Conservation (phyloP, 2,888 invertebrate species). For the Nycteola revayana region DNA sequence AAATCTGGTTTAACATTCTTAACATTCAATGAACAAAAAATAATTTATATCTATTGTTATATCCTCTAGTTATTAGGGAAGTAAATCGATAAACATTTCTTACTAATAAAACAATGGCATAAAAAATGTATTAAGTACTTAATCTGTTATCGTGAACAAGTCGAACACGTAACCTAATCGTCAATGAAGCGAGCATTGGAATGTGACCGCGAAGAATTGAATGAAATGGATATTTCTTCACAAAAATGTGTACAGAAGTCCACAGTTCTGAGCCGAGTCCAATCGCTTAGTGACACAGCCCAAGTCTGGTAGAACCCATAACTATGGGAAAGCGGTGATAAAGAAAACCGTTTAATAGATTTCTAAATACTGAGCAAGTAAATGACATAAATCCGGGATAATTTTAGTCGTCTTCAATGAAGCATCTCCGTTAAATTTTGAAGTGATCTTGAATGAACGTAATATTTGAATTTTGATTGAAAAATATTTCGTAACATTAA, state of each 20-base stretch:
- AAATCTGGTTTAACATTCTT: no score
- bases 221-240: slow-evolving; percentile 49
- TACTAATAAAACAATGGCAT: slow-evolving; percentile 1
- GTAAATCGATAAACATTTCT: no score
- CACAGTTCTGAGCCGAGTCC: slow-evolving; percentile 43
- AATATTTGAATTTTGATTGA: not conserved
- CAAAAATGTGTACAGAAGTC: slow-evolving; percentile 48
- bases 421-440: not conserved
- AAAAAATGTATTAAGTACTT: slow-evolving; percentile 12
- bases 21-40: no score
- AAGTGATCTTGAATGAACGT: not conserved
- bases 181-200: slow-evolving; percentile 53
- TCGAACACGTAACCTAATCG: slow-evolving; percentile 29
- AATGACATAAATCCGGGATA: slow-evolving; percentile 12
- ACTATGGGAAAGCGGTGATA: slow-evolving; percentile 59
- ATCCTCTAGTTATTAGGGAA: no score
- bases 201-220: slow-evolving; percentile 58
- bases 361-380: slow-evolving; percentile 18
- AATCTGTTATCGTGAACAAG: slow-evolving; percentile 23
- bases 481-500: no score
- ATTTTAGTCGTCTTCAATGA: slow-evolving; percentile 1
- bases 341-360: slow-evolving; percentile 43
- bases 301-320: slow-evolving; percentile 45
- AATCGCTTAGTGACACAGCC: slow-evolving; percentile 64
- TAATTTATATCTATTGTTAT: no score